phyloP scores from a whole-genome alignment of 2,113 vertebrate genomes.

The Pseudolaguvia tuberculata region DNA sequence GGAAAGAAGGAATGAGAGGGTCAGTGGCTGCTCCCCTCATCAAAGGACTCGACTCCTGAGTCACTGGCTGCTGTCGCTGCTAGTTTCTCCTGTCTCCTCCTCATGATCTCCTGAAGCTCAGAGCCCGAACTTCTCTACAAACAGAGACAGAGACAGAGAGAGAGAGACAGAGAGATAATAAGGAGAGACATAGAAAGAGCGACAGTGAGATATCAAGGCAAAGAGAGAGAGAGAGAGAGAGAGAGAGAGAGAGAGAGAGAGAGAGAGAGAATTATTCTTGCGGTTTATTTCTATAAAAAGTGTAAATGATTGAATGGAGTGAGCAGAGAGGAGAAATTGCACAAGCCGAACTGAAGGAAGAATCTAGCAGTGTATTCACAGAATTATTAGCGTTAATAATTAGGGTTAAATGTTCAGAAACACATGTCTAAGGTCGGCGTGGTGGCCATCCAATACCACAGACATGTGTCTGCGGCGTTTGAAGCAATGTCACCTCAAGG shows the following conservation, averaged over 20 bases:
- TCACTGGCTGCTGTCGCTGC: conserved; percentile 77
- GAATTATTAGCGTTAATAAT: conserved; percentile 13
- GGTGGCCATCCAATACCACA: background rate
- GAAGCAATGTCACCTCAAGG: background rate
- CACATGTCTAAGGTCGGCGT: conserved; percentile 5
- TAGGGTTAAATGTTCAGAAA: background rate
- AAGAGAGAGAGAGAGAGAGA: background rate
- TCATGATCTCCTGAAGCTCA: conserved; percentile 94
- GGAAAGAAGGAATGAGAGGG: conserved; percentile 18
- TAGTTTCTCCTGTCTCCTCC: conserved; percentile 90
- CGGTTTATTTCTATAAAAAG: background rate
- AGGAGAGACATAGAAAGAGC: background rate
- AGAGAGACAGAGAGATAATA: background rate
- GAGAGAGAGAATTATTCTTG: background rate
- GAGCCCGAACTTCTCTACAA: conserved; percentile 79
- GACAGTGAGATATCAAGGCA: background rate
- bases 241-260: background rate
- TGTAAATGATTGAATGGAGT: background rate
- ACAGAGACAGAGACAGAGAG: conserved; percentile 23
- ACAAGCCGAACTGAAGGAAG: background rate
- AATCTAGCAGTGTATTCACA: background rate
- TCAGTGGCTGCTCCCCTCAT: conserved; percentile 87
- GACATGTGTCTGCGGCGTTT: background rate
- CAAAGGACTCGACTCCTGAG: conserved; percentile 93
- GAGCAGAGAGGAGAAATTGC: background rate